These are phyloP conservation scores for Spodoptera exigua DNA, from an alignment of 2,888 invertebrate species.

Conservation along the genomic window DNA sequence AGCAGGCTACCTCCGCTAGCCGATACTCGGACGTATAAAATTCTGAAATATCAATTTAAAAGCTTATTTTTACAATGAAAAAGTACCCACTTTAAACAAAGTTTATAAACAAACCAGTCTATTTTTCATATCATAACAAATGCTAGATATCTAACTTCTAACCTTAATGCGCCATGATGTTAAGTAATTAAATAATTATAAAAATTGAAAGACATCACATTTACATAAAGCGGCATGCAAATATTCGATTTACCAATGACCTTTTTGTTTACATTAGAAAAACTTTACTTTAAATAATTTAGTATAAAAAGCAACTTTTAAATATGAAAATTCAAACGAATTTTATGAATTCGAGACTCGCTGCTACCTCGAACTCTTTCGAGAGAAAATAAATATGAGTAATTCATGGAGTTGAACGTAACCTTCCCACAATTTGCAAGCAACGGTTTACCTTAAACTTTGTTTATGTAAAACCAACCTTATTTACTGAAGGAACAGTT, in stretches of 20 bases:
- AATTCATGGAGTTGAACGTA: conserved; percentile 44
- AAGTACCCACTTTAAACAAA: background rate
- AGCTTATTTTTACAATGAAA: too few species aligned
- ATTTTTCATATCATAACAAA: too few species aligned
- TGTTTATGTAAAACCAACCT: conserved; percentile 25
- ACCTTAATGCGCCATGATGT: background rate
- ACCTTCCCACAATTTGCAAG: conserved; percentile 30
- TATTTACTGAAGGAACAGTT: background rate
- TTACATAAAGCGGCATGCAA: conserved; percentile 29
- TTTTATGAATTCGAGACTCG: conserved; percentile 31
- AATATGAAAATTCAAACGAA: conserved; percentile 25
- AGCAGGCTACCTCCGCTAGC: too few species aligned
- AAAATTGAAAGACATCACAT: conserved; percentile 13
- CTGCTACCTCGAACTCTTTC: conserved; percentile 43
- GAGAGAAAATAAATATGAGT: conserved; percentile 48
- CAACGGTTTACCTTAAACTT: conserved; percentile 12
- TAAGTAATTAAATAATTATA: conserved; percentile 8
- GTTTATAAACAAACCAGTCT: too few species aligned
- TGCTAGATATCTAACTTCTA: too few species aligned
- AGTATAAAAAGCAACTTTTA: conserved; percentile 9
- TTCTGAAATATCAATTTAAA: too few species aligned
- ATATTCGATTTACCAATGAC: conserved; percentile 18
- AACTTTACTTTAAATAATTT: conserved; percentile 1
- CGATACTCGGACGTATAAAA: too few species aligned
- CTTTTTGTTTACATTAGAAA: conserved; percentile 3